Evolutionary conservation across 2,797 vertebrate genomes (phyloP).

Genomic region (Kryptopterus vitreolus): DNA sequence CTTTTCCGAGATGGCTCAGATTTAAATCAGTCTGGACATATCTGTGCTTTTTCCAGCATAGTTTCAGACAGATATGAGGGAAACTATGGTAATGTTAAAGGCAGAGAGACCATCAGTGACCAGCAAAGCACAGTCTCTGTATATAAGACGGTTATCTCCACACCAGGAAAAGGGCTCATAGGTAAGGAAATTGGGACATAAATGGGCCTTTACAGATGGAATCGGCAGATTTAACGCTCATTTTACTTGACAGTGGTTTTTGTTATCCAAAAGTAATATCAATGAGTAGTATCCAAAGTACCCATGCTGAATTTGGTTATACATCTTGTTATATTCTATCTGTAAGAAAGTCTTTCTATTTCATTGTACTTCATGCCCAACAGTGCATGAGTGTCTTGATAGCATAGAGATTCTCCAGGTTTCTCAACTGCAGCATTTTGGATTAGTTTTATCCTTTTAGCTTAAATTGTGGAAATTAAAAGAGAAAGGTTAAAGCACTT

Average conservation of each 20-base stretch:
- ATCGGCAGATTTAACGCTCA: conserved; percentile 46
- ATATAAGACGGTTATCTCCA: conserved; percentile 95
- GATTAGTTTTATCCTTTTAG: too few species aligned
- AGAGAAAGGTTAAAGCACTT: too few species aligned
- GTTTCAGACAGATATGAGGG: conserved; percentile 86
- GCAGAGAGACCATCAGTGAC: conserved; percentile 66
- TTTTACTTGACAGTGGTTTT: neutral
- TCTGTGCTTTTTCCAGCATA: conserved; percentile 89
- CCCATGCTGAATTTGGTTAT: neutral
- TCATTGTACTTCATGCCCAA: too few species aligned
- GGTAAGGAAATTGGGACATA: conserved; percentile 75
- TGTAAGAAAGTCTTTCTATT: too few species aligned
- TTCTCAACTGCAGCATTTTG: too few species aligned
- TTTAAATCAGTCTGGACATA: conserved; percentile 77
- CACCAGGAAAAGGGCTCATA: conserved; percentile 95
- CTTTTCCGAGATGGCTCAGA: conserved; percentile 75
- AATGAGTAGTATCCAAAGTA: neutral
- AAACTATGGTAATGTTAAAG: conserved; percentile 78
- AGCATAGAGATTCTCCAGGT: too few species aligned
- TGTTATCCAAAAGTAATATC: too few species aligned
- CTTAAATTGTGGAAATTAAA: too few species aligned
- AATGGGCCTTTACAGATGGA: neutral
- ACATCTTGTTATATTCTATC: neutral
- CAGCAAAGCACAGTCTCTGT: conserved; percentile 75
- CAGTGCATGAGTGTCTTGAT: neutral